Base-by-base conservation (phyloP, 2,797 vertebrate genomes). In the Gymnoscopelus braueri region DNA sequence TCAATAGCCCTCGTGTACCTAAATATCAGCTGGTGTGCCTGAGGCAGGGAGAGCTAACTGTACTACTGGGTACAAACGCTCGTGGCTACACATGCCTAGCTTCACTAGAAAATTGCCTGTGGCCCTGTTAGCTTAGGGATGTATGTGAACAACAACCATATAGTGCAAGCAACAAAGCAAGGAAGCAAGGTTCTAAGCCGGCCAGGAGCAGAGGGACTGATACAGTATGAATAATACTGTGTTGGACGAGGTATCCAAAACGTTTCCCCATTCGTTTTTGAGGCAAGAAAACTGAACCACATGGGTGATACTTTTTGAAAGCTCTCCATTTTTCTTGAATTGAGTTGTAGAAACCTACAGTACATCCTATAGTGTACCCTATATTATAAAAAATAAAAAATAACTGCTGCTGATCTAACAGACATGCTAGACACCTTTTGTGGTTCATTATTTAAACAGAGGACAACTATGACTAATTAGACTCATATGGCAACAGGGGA, bases 181-280 rank as follows among this genome's bases (percentile, higher is more conserved):
- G 9, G 39, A 10, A 10, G 6, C 39, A 9, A 72, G 59, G 72
- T 67, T 71, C 47, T 70, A 26, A 77, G 44, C 75, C 67, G 54
- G 66, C 75, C 75, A 62, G 68, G 24, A 64, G 62, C 74, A 56
- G 7, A 57, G 29, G 74, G 64, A 77, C 56, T 88, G 80, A 39
- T 8, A 39, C 39, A 39, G 65, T 67, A 2, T 60, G 19, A 77
- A 82, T 84, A 52, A 76, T 24, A n/a, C 56, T 2, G 12, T 51
- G 14, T 65, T 78, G 72, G 67, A 74, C 35, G 47, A 58, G n/a
- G 4, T 26, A 7, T 13, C 63, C 8, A 5, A 8, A 1, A 15
- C 44, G 12, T 61, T 14, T 24, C 56, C 47, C 60, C 39, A n/a
- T 35, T n/a, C 3, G 10, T 39, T 56, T 61, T 26, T 23, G 6